Conservation (phyloP, 2,888 invertebrate genomes). For the Nesidiocoris tenuis region DNA sequence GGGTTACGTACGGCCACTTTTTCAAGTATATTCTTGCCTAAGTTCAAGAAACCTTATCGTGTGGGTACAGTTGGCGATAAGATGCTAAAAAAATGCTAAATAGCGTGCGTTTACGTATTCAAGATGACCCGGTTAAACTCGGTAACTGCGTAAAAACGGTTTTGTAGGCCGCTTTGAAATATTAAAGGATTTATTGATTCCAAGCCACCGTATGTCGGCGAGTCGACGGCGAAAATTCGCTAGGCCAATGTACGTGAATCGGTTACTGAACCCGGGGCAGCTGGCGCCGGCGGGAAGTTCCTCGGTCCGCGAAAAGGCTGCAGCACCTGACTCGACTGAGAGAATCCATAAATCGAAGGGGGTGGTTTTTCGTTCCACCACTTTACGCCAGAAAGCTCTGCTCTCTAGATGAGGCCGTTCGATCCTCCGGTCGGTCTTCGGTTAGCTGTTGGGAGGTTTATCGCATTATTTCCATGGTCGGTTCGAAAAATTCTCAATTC, state of each 20-base stretch:
- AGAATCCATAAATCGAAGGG: constrained; percentile 21
- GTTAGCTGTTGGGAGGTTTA: too few relatives aligned
- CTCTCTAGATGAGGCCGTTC: too few relatives aligned
- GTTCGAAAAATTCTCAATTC: too few relatives aligned
- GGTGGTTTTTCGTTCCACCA: constrained; percentile 6
- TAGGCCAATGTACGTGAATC: not conserved
- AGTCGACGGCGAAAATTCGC: too few relatives aligned
- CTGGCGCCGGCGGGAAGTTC: not conserved
- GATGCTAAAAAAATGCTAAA: too few relatives aligned
- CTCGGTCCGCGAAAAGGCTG: constrained; percentile 3
- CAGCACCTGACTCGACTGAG: constrained; percentile 6
- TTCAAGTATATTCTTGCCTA: too few relatives aligned
- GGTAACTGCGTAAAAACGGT: not conserved
- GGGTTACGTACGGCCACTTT: too few relatives aligned
- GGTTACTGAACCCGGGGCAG: not conserved
- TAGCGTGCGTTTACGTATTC: not conserved
- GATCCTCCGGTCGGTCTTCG: too few relatives aligned
- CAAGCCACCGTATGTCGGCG: too few relatives aligned
- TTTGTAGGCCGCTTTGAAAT: not conserved
- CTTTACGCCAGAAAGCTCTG: constrained; percentile 27
- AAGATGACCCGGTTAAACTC: not conserved
- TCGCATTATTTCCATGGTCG: too few relatives aligned
- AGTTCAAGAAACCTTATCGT: too few relatives aligned
- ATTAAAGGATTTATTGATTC: not conserved
- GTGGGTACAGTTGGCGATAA: too few relatives aligned